These are phyloP conservation scores for Geopemphigus sp. DNA, from an alignment of 1,140 invertebrate species.

Conservation along the genomic window DNA sequence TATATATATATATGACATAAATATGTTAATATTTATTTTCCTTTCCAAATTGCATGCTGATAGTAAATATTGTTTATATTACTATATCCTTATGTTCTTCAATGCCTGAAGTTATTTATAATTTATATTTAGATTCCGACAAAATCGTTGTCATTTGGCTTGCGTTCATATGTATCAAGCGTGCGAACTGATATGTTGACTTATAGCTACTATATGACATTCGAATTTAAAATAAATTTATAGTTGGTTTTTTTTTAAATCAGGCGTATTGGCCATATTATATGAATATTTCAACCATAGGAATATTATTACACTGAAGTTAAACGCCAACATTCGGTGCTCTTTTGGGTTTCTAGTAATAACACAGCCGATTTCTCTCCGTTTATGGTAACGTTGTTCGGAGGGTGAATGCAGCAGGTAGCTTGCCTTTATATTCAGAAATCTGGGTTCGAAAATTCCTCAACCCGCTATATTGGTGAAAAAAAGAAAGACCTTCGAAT, in stretches of 20 bases:
- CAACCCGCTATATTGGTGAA: background rate
- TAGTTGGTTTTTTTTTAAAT: background rate
- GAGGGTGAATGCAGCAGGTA: slow-evolving; percentile 26
- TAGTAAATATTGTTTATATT: background rate
- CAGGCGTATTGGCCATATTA: too few relatives aligned
- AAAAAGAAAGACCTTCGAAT: slow-evolving; percentile 14
- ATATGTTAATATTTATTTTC: background rate
- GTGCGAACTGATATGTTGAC: background rate
- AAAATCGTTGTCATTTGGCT: slow-evolving; percentile 8
- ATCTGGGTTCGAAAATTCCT: slow-evolving; percentile 28
- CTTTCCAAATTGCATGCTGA: background rate
- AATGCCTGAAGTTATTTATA: background rate
- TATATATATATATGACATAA: background rate
- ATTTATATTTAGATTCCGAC: slow-evolving; percentile 19
- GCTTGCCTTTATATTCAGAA: slow-evolving; percentile 4
- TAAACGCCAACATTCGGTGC: background rate
- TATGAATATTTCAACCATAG: slow-evolving; percentile 6
- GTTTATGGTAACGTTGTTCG: background rate
- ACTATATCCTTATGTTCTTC: background rate
- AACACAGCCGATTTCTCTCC: slow-evolving; percentile 10
- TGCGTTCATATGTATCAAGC: background rate
- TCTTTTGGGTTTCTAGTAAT: background rate
- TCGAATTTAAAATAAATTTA: slow-evolving; percentile 11
- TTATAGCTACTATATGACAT: background rate
- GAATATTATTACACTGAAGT: background rate